Evolutionary conservation across 2,797 vertebrate genomes (phyloP), one percentile per base, ranked within the genome.

Genomic region (Austrolebias charrua): DNA sequence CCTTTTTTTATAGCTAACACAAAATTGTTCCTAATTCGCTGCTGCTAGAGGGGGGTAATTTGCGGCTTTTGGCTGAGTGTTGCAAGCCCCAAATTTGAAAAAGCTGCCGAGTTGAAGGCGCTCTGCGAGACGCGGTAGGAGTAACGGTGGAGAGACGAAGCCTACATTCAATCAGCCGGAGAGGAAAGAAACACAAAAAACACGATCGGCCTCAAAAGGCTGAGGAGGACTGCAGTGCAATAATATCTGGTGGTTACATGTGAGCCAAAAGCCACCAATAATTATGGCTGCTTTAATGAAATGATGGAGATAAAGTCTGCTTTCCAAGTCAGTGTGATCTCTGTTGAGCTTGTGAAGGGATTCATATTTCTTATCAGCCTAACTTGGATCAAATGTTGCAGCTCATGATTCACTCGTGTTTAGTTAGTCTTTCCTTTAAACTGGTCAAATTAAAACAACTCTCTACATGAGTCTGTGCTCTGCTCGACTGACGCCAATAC

Each of bases 1-100:
- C 64, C 55, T 59, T 77, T 33, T 84, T 89, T 92, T 92, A 92
- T 91, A 92, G 91, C 90, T 88, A 91, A 92, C 90, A 90, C 91
- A 93, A 93, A 93, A 93, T 93, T 92, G 92, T 93, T 93, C 91
- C 91, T 93, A 93, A 93, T 93, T 93, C 91, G 87, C 91, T 92
- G 90, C 90, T 92, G 90, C 91, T 91, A 88, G 92, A 93, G 91
- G 92, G 91, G 91, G 92, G 91, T 93, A 92, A 92, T 93, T 93
- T 93, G 92, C 76, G 92, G 92, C 90, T 93, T 92, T 92, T 92
- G 92, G 92, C 92, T 91, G 90, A 91, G 89, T 89, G 89, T 91
- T 85, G 82, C 87, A 91, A 91, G 89, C 90, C 90, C 88, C 90
- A 93, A 92, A 93, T 93, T 92, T 92, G 85, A 93, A 93, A 93